Base-by-base conservation (phyloP, 1,140 invertebrate species). In the Drosophila aff. region DNA sequence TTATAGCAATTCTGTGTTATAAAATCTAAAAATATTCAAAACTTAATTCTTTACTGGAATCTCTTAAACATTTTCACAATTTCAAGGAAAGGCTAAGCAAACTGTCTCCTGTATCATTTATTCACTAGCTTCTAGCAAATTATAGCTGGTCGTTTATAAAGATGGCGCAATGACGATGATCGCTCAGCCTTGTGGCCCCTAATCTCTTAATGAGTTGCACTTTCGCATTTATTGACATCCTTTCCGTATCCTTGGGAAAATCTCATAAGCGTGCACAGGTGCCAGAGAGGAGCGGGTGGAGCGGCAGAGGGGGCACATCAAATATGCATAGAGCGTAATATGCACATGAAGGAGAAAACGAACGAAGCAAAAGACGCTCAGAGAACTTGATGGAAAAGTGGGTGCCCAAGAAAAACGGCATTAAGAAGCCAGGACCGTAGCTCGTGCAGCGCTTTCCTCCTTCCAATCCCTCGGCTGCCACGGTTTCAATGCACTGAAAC, bases 131-230 rank as follows among this genome's bases (percentile, higher is more conserved):
- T 58, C 21, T 23, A 50, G 46, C 40, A 75, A 63, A 82, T 74
- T 75, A 65, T 76, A 76, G 67, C 41, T 49, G 36, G 21, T 41
- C 49, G 59, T n/a, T 68, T 21, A 31, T 38, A 16, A 46, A 46
- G 15, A 36, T 28, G 9, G 33, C 28, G 44, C 31, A 53, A 38
- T 63, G 44, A 78, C 55, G 52, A 59, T 71, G 74, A 82, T 82
- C 63, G 66, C 43, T 67, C 64, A 49, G 74, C 66, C 77, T 67
- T 68, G 69, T 50, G 77, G 28, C 65, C 62, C 77, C 75, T 82
- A 89, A 89, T 89, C 84, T 76, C 85, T 84, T 89, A 89, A 89
- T 89, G 84, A 89, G 84, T 89, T 89, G 77, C 81, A 78, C 69
- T 78, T 78, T 71, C 50, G 74, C 77, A 90, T 89, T 89, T 89